phyloP scores from a whole-genome alignment of 1,140 invertebrate species.

The Lepidurus apus region DNA sequence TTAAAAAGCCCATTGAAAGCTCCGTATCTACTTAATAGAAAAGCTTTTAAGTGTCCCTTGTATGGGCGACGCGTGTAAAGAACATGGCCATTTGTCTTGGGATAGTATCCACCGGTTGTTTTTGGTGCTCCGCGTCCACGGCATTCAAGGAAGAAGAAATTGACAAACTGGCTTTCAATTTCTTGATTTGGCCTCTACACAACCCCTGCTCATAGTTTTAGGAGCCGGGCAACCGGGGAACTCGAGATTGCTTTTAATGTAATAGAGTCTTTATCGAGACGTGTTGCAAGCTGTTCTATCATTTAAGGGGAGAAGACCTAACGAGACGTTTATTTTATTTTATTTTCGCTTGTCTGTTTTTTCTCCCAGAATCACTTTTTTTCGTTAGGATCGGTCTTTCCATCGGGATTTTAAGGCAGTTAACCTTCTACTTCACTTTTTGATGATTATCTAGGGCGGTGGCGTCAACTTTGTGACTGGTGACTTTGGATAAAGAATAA shows the following conservation, averaged over 20 bases:
- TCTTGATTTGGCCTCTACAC: too few relatives aligned
- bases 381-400: too few relatives aligned
- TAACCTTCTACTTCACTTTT: too few relatives aligned
- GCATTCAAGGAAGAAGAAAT: background rate
- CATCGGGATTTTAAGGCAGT: too few relatives aligned
- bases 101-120: background rate
- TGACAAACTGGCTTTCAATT: background rate
- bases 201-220: background rate
- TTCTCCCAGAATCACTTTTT: background rate
- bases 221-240: background rate
- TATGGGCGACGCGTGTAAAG: slow-evolving; percentile 17
- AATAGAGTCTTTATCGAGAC: slow-evolving; percentile 16
- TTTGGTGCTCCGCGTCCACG: background rate
- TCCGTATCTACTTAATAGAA: background rate
- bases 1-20: background rate
- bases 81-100: slow-evolving; percentile 17
- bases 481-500: too few relatives aligned
- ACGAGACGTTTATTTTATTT: background rate
- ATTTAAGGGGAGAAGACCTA: slow-evolving; percentile 3
- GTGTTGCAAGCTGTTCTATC: slow-evolving; percentile 1
- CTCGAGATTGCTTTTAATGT: slow-evolving; percentile 19
- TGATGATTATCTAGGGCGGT: too few relatives aligned
- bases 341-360: background rate
- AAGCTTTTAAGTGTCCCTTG: slow-evolving; percentile 21
- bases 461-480: too few relatives aligned